Base-by-base conservation (phyloP, 2,113 vertebrate species). In the Rattus rattus region DNA sequence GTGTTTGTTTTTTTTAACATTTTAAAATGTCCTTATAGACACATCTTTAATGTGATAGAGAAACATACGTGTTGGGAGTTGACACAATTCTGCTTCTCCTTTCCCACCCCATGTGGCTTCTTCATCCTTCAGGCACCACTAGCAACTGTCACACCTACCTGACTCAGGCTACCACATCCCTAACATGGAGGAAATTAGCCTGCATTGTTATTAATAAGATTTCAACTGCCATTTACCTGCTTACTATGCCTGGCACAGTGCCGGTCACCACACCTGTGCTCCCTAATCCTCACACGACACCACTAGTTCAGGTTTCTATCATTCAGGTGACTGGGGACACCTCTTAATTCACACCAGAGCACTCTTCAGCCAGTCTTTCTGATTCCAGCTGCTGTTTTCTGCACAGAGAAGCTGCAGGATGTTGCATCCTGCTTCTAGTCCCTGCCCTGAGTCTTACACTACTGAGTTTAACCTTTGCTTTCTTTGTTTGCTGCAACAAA, bases 21-120 rank as follows among this genome's bases (percentile, higher is more conserved):
- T 97, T 54, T 61, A 49, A 96, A 39, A 39, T 13, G 47, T 87
- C 96, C n/a, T 91, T 59, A 28, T 80, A 90, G 88, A 72, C 36
- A 90, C 2, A 83, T 63, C 1, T 79, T 70, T 87, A 61, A 52
- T 1, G 49, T 10, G 91, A 90, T 54, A 36, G 49, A 88, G 59
- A 96, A 92, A 85, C 16, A 69, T 0, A 52, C 16, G 7, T 63
- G 49, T 59, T 61, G 13, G 3, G 30, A 90, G 12, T 47, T 75
- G 69, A 75, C 65, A 12, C 1, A 83, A 70, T 93, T 94, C 56
- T 90, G 7, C 47, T 63, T 94, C 75, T 97, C 43, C 43, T 91
- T 49, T 92, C 26, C 94, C 59, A 43, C 63, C 92, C 91, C n/a
- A 22, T 63, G 16, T 69, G 67, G 67, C 36, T 65, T 59, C 43